These are phyloP conservation scores for Intellagama lesueurii DNA, from an alignment of 2,797 vertebrate species.

Conservation along the genomic window DNA sequence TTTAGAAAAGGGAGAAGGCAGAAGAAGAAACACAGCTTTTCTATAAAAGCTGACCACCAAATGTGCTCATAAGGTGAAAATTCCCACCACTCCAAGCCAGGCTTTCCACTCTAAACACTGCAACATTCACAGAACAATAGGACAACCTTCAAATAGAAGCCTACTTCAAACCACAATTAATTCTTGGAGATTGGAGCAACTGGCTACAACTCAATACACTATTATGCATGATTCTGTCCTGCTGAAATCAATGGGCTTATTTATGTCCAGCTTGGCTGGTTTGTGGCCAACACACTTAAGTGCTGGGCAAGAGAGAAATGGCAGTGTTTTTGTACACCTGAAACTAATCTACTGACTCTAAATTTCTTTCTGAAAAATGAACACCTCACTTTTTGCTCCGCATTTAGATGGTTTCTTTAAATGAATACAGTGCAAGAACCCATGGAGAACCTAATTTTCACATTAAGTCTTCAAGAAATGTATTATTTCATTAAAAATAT, in stretches of 20 bases:
- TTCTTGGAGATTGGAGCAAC: too few relatives aligned
- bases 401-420: slow-evolving; percentile 43
- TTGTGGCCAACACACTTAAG: not conserved
- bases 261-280: not conserved
- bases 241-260: not conserved
- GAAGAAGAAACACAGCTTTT: too few relatives aligned
- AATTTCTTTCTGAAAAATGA: slow-evolving; percentile 24
- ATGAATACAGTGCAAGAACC: not conserved
- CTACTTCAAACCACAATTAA: not conserved
- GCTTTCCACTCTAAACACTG: not conserved
- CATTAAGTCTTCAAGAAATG: slow-evolving; percentile 21
- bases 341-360: slow-evolving; percentile 36
- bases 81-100: not conserved
- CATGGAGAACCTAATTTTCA: slow-evolving; percentile 11
- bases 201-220: not conserved
- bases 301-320: not conserved
- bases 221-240: not conserved
- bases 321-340: not conserved
- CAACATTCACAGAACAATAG: not conserved
- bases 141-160: not conserved
- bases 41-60: too few relatives aligned
- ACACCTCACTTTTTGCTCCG: slow-evolving; percentile 9
- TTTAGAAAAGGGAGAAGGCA: too few relatives aligned
- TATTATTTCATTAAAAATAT: slow-evolving; percentile 31
- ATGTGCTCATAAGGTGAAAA: too few relatives aligned